Base-by-base conservation (phyloP, 2,888 invertebrate species). In the Tolmerus cingulatus region DNA sequence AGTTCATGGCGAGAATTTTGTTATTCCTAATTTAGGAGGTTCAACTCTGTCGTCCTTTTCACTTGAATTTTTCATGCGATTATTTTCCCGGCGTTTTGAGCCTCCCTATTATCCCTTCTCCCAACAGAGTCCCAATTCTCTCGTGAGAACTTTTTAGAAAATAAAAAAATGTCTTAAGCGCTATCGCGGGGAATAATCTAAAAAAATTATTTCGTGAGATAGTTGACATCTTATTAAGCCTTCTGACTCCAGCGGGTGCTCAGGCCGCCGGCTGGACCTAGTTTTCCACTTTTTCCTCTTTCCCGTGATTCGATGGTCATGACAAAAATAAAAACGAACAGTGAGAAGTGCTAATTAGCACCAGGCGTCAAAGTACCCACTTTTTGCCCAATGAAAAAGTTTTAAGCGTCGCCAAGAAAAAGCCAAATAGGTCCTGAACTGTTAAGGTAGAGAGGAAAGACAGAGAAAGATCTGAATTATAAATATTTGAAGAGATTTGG, bases 61-160 rank as follows among this genome's bases (percentile, higher is more conserved):
- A 74, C 74, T 74, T 82, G 82, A 82, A 82, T 82, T 82, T 82
- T 82, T 82, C 82, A 82, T 82, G 55, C 34, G 81, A 81, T 37
- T 82, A 34, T 40, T 82, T 55, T 82, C 79, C n/a, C 27, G 46
- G 46, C 16, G 30, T 51, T 79, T 79, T 55, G 46, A 46, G 51
- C 55, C 34, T n/a, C 23, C 66, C 66, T 66, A 23, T 66, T 8
- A 66, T 66, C 66, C 12, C 23, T 57, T 9, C 23, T 2, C 19
- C 66, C 23, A 3, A 7, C 12, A 66, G 66, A 23, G 3, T 66
- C 66, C 66, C 23, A 66, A 66, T 66, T 55, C 12, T 66, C 27
- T 27, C 23, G 23, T 66, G 66, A 27, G 66, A 66, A 23, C 23
- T 66, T 66, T 66, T 66, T 46, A 46, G 43, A 16, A 5, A 46